Evolutionary conservation across 2,888 invertebrate genomes (phyloP), one percentile per base, ranked within the genome.

Genomic region (Erebia ligea): DNA sequence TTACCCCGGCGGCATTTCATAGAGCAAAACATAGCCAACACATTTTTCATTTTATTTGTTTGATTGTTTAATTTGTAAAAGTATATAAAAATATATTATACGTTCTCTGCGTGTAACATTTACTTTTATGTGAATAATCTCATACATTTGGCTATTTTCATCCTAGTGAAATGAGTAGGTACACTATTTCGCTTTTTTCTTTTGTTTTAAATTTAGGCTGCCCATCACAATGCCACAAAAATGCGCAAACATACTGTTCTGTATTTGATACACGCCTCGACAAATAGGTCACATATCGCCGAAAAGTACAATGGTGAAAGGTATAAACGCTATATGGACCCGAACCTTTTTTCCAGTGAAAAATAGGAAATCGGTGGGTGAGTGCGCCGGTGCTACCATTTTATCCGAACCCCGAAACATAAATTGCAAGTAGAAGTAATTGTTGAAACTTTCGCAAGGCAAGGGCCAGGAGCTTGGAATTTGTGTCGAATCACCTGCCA

Each of bases 401-500:
- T 88, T 89, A 88, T 86, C 86, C 87, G 85, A 86, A 85, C 85
- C 84, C 84, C 76, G 82, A 81, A 83, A 89, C 88, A 91, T 91
- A 91, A 92, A 92, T 91, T 91, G 87, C 87, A 84, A 87, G 87
- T 86, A 86, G 88, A 90, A 90, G 91, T 91, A 91, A 92, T 91
- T 90, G 91, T 87, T 89, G 87, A 88, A 92, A 91, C 86, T 92
- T 92, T 89, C 82, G 84, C 84, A 85, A 82, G 86, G 84, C 84
- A 84, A 81, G 83, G 84, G 86, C 84, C 85, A 86, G 81, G 80
- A 81, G 84, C 84, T 82, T 87, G 71, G 86, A 91, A 91, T 90
- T 91, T 89, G 86, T 87, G 86, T 87, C 86, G 89, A 91, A 94
- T 94, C 94, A 94, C 94, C 94, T 94, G 94, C 94, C 94, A 94